Conservation (phyloP, 2,888 invertebrate genomes). For the Hydriomena furcata region DNA sequence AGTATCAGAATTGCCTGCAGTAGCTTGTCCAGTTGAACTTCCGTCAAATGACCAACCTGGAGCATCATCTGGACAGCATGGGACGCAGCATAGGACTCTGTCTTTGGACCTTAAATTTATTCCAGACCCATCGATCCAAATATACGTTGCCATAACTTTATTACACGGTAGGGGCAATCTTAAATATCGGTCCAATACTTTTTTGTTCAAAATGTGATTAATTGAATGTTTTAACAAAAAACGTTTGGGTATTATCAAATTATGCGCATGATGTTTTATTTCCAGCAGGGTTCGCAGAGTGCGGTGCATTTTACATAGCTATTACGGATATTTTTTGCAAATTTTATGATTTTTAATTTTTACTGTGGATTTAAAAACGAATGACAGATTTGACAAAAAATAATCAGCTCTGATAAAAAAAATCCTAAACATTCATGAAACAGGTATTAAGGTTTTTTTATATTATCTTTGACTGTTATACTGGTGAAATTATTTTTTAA, state of each 20-base stretch:
- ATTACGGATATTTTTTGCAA: constrained; percentile 1
- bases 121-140: constrained; percentile 92
- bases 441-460: neutral
- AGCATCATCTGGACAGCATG: constrained; percentile 76
- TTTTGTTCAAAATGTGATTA: constrained; percentile 74
- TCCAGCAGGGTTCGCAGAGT: neutral
- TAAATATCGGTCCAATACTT: constrained; percentile 79
- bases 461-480: neutral
- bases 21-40: constrained; percentile 94
- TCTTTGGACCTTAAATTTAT: constrained; percentile 88
- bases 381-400: neutral
- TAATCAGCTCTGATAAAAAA: no score
- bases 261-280: neutral
- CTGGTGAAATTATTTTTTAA: constrained; percentile 8
- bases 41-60: constrained; percentile 97
- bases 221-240: constrained; percentile 64
- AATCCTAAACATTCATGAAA: no score
- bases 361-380: constrained; percentile 5
- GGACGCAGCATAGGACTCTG: constrained; percentile 85
- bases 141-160: constrained; percentile 86
- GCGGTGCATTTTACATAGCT: neutral
- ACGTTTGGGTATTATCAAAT: constrained; percentile 40
- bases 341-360: neutral
- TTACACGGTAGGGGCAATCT: constrained; percentile 83
- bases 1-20: constrained; percentile 93